Conservation (phyloP, 2,113 vertebrate genomes). For the Psephotus haematonotus region DNA sequence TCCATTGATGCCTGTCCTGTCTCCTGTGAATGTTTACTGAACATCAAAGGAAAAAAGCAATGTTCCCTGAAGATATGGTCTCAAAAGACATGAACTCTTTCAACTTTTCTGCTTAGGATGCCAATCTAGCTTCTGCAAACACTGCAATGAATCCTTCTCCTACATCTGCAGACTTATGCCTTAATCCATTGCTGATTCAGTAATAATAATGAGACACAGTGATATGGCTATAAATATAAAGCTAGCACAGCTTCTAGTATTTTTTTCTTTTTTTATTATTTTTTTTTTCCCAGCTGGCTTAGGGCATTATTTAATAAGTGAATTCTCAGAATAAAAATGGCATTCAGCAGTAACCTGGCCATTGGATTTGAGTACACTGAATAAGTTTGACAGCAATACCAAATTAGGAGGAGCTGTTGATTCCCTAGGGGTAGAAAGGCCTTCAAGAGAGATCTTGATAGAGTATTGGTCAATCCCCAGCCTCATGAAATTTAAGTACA, state of each 20-base stretch:
- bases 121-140: background rate
- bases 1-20: background rate
- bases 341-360: background rate
- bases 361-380: background rate
- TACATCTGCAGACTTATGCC: background rate
- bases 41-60: background rate
- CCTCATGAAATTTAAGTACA: background rate
- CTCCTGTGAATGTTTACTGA: background rate
- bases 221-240: background rate
- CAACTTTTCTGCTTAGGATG: background rate
- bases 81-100: slow-evolving; percentile 6
- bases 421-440: background rate
- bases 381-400: background rate
- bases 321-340: background rate
- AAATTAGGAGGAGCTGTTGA: background rate
- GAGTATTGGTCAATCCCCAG: background rate
- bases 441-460: background rate
- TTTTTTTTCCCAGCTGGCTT: background rate
- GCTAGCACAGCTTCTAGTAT: background rate
- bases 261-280: background rate
- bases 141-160: background rate
- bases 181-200: slow-evolving; percentile 24
- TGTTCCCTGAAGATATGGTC: background rate
- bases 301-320: background rate
- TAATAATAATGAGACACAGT: background rate